phyloP scores from a whole-genome alignment of 1,140 invertebrate genomes.

The Fopius arisanus region DNA sequence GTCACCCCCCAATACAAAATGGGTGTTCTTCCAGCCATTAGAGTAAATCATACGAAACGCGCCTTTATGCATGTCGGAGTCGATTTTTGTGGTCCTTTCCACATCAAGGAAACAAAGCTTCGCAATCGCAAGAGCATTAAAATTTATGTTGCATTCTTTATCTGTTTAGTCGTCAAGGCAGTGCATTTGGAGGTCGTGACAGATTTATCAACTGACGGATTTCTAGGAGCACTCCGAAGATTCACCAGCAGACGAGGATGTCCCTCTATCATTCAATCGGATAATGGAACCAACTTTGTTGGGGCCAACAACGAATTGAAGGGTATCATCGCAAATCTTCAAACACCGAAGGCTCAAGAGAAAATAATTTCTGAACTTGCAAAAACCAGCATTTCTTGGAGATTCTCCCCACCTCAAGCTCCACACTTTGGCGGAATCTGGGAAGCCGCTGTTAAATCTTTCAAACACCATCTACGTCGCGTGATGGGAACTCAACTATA shows the following conservation, averaged over 20 bases:
- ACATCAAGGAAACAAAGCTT: conserved; percentile 23
- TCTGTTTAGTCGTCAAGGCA: conserved; percentile 23
- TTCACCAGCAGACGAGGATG: neutral
- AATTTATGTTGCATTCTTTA: conserved; percentile 22
- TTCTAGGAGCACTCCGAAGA: neutral
- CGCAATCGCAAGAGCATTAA: conserved; percentile 15
- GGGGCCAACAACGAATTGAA: neutral
- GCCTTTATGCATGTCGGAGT: conserved; percentile 28
- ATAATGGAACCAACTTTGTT: neutral
- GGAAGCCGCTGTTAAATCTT: too few relatives aligned
- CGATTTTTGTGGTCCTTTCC: conserved; percentile 36
- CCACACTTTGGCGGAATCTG: too few relatives aligned
- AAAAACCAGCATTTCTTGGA: too few relatives aligned
- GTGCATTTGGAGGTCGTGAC: neutral
- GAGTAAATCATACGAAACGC: conserved; percentile 9
- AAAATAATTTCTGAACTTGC: too few relatives aligned
- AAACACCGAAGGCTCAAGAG: too few relatives aligned
- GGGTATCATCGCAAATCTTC: too few relatives aligned
- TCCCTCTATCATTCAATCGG: neutral
- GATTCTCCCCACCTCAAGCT: too few relatives aligned
- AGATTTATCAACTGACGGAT: neutral
- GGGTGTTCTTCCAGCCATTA: too few relatives aligned
- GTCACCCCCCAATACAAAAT: too few relatives aligned
- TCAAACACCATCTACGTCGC: too few relatives aligned
- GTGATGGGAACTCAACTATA: too few relatives aligned